Conservation (phyloP, 2,888 invertebrate genomes). For the Orchesella flavescens region DNA sequence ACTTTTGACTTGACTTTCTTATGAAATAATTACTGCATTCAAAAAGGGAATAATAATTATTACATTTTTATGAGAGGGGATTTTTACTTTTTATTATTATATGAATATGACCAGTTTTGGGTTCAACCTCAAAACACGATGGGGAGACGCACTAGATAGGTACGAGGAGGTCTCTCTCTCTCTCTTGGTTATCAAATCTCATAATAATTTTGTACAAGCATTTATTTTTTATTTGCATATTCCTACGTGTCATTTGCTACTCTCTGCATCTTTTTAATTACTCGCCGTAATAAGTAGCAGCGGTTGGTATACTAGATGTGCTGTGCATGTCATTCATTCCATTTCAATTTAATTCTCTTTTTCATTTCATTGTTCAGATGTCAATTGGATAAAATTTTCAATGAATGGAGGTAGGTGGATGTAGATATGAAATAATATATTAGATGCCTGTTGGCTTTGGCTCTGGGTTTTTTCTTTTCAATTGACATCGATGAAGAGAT, state of each 20-base stretch:
- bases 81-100: too few relatives aligned
- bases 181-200: background rate
- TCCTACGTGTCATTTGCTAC: slow-evolving; percentile 9
- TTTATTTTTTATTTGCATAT: background rate
- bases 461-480: background rate
- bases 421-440: background rate
- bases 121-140: too few relatives aligned
- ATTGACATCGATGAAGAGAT: slow-evolving; percentile 6
- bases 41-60: too few relatives aligned
- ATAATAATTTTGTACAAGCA: too few relatives aligned
- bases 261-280: slow-evolving; percentile 47
- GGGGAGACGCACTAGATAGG: too few relatives aligned
- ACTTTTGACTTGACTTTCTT: too few relatives aligned
- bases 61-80: too few relatives aligned
- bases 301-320: slow-evolving; percentile 29
- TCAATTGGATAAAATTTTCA: slow-evolving; percentile 33
- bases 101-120: too few relatives aligned
- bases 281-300: slow-evolving; percentile 31
- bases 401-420: background rate
- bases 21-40: too few relatives aligned
- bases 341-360: slow-evolving; percentile 37
- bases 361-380: slow-evolving; percentile 41
- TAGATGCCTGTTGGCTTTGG: background rate
- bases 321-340: slow-evolving; percentile 42
- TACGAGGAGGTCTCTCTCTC: too few relatives aligned